Base-by-base conservation (phyloP, 1,140 invertebrate species). In the Zaprionus africanus region DNA sequence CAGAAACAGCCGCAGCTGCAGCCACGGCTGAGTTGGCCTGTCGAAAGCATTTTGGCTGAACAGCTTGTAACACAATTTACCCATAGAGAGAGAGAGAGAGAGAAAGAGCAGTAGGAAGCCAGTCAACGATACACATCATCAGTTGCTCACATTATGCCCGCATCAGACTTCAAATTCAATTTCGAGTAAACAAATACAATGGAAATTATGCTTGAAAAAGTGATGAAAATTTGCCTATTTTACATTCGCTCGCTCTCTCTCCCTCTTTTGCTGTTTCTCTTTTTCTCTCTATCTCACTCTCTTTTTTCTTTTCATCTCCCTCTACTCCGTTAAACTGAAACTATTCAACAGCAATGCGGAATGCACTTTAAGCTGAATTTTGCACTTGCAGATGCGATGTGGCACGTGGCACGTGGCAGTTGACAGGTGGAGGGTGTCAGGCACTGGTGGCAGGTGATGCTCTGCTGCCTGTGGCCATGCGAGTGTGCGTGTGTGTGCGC, bases 1-100 rank as follows among this genome's bases (percentile, higher is more conserved):
- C 77, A 69, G 70, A 60, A 56, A 31, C 26, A 38, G 15, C 31
- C 49, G 61, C 56, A 49, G 71, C 72, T 72, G 71, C 66, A 68
- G 46, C 19, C 53, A 79, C 78, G 81, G 85, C 78, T 90, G 78
- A 78, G 81, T 78, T 82, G 73, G 56, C 62, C 83, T 82, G 73
- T 78, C 81, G 64, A 63, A 58, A 78, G 67, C 71, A 75, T 80
- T 78, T 75, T 36, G 41, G 26, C 57, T 56, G 28, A 28, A 41
- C 63, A 53, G 61, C 65, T 46, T 24, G 26, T 73, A 77, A 73
- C 62, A 73, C 69, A 77, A 77, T 77, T 77, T 77, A 15, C 31
- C 62, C 54, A 31, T 3, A 49, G 36, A 17, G 17, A 24, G 7
- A 64, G 15, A 34, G 36, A 46, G 43, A 15, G 38, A 15, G 34